Conservation (phyloP, 1,140 invertebrate genomes). For the Temnothorax curvispinosus region DNA sequence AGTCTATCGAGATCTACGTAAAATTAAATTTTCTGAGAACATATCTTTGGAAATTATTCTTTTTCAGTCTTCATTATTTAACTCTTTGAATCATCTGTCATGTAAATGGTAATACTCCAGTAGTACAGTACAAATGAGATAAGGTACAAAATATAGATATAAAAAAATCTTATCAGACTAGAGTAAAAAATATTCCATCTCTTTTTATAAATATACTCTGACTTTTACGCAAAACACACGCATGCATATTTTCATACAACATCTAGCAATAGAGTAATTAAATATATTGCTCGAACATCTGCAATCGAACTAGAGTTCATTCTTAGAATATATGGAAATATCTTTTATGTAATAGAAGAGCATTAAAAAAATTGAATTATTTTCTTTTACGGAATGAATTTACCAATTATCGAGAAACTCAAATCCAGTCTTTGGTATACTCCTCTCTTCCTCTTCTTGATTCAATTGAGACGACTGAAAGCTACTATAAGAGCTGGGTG, state of each 20-base stretch:
- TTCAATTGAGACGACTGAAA: conserved; percentile 81
- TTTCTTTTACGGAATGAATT: conserved; percentile 35
- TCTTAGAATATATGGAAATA: conserved; percentile 1
- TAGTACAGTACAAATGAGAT: not conserved
- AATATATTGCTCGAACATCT: not conserved
- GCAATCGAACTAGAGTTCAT: not conserved
- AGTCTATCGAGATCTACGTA: conserved; percentile 11
- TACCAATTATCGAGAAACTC: conserved; percentile 92
- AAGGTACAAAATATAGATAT: conserved; percentile 23
- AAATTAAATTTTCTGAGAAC: not conserved
- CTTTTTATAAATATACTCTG: not conserved
- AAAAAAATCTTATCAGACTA: conserved; percentile 28
- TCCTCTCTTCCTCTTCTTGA: conserved; percentile 81
- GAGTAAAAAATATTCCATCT: conserved; percentile 21
- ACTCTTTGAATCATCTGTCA: not conserved
- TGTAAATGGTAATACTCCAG: conserved; percentile 6
- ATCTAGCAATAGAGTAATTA: conserved; percentile 2
- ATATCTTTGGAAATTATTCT: conserved; percentile 2
- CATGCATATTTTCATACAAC: not conserved
- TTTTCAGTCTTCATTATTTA: conserved; percentile 44
- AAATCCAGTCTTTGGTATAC: conserved; percentile 90
- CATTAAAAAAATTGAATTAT: not conserved
- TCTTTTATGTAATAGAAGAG: conserved; percentile 1
- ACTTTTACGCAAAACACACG: not conserved
- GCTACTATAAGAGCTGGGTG: conserved; percentile 81